These are phyloP conservation scores for Brachypalpus laphriformis DNA, from an alignment of 2,888 invertebrate species.

Conservation along the genomic window DNA sequence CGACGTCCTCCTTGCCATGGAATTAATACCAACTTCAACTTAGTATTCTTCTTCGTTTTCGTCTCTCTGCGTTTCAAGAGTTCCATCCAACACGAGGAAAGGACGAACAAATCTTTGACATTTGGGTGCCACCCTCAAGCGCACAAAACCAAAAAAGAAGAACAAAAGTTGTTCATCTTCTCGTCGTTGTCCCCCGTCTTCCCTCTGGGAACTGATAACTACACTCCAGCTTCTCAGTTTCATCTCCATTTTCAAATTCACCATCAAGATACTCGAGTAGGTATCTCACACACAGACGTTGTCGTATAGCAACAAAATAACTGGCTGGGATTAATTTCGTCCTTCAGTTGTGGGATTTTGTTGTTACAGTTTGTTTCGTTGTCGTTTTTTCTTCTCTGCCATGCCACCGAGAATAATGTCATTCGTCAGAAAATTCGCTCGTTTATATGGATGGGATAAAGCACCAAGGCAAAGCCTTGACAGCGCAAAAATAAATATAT, in stretches of 20 bases:
- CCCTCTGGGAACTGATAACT: slow-evolving; percentile 56
- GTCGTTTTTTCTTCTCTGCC: not conserved
- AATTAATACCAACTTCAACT: slow-evolving; percentile 42
- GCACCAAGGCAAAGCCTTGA: slow-evolving; percentile 44
- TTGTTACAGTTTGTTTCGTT: slow-evolving; percentile 28
- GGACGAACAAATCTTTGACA: slow-evolving; percentile 72
- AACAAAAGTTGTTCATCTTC: slow-evolving; percentile 63
- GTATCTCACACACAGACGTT: slow-evolving; percentile 10
- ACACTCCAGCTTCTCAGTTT: slow-evolving; percentile 63
- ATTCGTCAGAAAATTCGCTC: slow-evolving; percentile 70
- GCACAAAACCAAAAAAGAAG: slow-evolving; percentile 26
- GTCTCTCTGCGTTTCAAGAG: slow-evolving; percentile 25
- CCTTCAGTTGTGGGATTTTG: slow-evolving; percentile 55
- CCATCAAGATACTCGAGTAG: slow-evolving; percentile 59
- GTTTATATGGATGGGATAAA: slow-evolving; percentile 65
- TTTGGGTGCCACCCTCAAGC: slow-evolving; percentile 73
- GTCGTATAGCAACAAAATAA: slow-evolving; percentile 28
- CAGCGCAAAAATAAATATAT: slow-evolving; percentile 64
- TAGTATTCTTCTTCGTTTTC: slow-evolving; percentile 17
- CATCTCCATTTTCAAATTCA: slow-evolving; percentile 64
- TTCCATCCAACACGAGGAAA: slow-evolving; percentile 51
- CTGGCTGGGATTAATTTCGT: slow-evolving; percentile 68
- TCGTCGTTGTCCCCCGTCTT: not conserved
- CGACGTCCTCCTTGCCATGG: slow-evolving; percentile 49
- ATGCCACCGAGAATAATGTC: slow-evolving; percentile 48